Evolutionary conservation across 2,113 vertebrate species (phyloP).

Genomic region (Camelus dromedarius): DNA sequence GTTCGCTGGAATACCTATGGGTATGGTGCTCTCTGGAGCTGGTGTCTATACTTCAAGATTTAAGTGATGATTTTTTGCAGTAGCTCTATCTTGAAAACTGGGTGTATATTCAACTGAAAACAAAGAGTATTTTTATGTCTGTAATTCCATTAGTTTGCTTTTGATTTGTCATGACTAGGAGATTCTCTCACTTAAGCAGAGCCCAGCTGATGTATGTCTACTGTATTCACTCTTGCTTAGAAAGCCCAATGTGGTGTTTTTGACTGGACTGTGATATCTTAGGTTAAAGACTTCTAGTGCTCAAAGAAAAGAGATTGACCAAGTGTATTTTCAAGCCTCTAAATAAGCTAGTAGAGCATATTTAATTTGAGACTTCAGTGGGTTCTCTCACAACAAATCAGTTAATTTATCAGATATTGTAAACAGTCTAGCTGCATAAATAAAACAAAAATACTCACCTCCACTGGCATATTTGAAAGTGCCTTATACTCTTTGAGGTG

Average conservation of each 20-base stretch:
- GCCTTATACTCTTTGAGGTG: constrained; percentile 87
- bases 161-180: background rate
- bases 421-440: background rate
- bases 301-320: background rate
- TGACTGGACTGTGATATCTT: background rate
- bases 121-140: background rate
- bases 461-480: constrained; percentile 95
- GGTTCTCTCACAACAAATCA: background rate
- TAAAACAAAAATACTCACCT: constrained; percentile 87
- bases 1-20: background rate
- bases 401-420: background rate
- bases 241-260: background rate
- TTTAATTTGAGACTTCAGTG: background rate
- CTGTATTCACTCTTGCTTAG: background rate
- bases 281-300: background rate
- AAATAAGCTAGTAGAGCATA: background rate
- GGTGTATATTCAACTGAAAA: background rate
- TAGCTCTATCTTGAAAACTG: background rate
- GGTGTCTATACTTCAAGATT: background rate
- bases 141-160: background rate
- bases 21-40: background rate
- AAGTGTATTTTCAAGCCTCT: background rate
- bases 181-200: background rate
- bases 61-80: background rate
- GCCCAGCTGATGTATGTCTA: no score